Evolutionary conservation across 1,140 invertebrate species (phyloP).

Genomic region (Euura saliciscinereae): DNA sequence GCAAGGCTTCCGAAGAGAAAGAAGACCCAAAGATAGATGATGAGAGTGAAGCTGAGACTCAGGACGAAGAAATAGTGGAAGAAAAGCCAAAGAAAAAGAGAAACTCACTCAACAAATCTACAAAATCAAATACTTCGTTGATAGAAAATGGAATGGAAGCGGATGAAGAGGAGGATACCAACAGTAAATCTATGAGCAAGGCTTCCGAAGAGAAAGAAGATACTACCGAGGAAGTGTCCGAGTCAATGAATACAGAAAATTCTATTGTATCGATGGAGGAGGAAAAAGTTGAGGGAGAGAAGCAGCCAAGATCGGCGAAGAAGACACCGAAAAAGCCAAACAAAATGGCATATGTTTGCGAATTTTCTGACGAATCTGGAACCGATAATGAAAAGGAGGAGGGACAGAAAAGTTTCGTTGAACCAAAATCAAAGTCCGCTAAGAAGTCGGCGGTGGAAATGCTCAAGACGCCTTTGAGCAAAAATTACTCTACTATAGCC

Average conservation of each 20-base stretch:
- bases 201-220: too few species aligned
- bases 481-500: conserved; percentile 19
- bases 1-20: too few species aligned
- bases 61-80: too few species aligned
- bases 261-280: not conserved
- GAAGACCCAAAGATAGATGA: not conserved
- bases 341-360: not conserved
- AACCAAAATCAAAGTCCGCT: not conserved
- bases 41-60: too few species aligned
- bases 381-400: not conserved
- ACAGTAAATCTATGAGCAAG: too few species aligned
- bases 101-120: too few species aligned
- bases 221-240: too few species aligned
- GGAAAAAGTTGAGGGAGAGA: not conserved
- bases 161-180: too few species aligned
- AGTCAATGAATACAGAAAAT: not conserved
- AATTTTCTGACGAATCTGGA: not conserved
- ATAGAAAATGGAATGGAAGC: too few species aligned
- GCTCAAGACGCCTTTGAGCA: not conserved
- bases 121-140: too few species aligned
- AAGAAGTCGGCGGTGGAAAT: not conserved
- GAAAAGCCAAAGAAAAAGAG: too few species aligned
- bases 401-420: not conserved
- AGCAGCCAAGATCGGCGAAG: not conserved
- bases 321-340: not conserved